A percentile compares a stretch with the other conserved stretches of the same genome.
Evolutionary conservation across 2,113 vertebrate species (phyloP).

Genomic region (Onychostruthus taczanowskii): DNA sequence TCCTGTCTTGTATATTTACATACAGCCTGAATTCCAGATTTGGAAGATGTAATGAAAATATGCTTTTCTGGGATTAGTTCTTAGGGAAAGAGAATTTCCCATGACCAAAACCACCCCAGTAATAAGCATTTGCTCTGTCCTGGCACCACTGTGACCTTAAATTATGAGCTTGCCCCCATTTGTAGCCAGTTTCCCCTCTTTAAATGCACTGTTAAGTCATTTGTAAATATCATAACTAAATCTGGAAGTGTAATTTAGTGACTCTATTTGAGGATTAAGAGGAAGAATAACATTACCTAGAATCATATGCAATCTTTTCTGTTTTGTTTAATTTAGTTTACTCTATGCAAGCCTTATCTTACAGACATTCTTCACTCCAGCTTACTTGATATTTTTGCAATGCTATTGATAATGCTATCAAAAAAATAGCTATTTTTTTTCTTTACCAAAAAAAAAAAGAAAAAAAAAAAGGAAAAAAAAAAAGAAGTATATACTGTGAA

Average conservation of each 20-base stretch:
- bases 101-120: constrained; percentile 26
- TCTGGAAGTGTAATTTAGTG: constrained; percentile 53
- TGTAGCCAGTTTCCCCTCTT: constrained; percentile 12
- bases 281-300: constrained; percentile 20
- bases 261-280: constrained; percentile 46
- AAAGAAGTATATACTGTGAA: not conserved
- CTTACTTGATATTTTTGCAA: not conserved
- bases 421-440: not conserved
- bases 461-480: not conserved
- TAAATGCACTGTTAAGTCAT: constrained; percentile 27
- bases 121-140: constrained; percentile 24
- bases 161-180: constrained; percentile 36
- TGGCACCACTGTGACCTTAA: constrained; percentile 25
- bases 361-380: constrained; percentile 11
- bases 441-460: not conserved
- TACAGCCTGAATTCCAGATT: constrained; percentile 6
- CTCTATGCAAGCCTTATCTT: not conserved
- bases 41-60: constrained; percentile 49
- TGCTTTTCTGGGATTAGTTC: constrained; percentile 25
- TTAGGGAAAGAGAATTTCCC: constrained; percentile 33
- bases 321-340: constrained; percentile 31
- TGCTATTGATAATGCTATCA: not conserved
- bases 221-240: constrained; percentile 62
- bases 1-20: constrained; percentile 24
- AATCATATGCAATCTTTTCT: constrained; percentile 7